These are phyloP conservation scores for Heliangelus exortis DNA, from an alignment of 2,797 vertebrate genomes.

Conservation along the genomic window DNA sequence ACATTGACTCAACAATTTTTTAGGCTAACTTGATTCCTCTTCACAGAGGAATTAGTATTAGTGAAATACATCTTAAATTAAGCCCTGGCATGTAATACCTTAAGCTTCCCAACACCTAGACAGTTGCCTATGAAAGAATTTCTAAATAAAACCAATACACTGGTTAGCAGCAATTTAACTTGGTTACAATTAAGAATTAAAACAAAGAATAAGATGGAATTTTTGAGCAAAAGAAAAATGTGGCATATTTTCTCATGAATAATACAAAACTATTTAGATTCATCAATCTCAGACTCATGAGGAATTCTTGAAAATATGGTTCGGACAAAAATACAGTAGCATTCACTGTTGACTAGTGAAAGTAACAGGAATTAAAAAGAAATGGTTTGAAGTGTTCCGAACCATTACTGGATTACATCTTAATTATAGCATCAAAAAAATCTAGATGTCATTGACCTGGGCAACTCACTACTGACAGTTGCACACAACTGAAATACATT, in stretches of 20 bases:
- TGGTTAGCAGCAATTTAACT: not conserved
- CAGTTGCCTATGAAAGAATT: not conserved
- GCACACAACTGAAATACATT: not conserved
- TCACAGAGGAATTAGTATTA: no score
- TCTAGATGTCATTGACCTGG: not conserved
- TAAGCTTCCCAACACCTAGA: not conserved
- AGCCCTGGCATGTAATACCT: not conserved
- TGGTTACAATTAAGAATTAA: not conserved
- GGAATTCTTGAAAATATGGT: not conserved
- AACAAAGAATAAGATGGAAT: not conserved
- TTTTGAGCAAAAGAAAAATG: not conserved
- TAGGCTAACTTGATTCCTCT: not conserved
- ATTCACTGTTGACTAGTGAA: not conserved
- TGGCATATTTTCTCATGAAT: not conserved
- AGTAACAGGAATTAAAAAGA: not conserved
- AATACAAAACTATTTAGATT: not conserved
- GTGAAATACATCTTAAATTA: not conserved
- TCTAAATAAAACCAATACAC: not conserved
- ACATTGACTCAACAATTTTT: not conserved
- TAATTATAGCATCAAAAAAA: not conserved
- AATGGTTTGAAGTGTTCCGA: not conserved
- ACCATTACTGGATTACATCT: not conserved
- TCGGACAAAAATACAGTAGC: not conserved
- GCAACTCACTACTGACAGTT: not conserved
- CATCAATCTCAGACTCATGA: not conserved